Conservation (phyloP, 1,140 invertebrate genomes). For the Philotrypesis tridentata region DNA sequence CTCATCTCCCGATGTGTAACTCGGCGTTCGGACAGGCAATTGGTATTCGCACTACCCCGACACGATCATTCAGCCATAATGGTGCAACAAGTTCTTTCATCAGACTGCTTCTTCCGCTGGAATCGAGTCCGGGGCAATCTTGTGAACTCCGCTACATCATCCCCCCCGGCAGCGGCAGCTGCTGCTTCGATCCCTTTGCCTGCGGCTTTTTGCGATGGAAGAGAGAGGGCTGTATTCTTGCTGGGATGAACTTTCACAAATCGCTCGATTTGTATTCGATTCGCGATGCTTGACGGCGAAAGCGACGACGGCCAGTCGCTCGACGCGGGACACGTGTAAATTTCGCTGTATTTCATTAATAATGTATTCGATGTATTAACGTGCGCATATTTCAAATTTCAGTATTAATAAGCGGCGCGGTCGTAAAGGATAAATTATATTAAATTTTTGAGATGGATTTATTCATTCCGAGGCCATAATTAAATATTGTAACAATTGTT, state of each 20-base stretch:
- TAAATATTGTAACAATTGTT: too few relatives aligned
- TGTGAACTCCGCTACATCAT: not conserved
- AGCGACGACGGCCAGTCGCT: too few relatives aligned
- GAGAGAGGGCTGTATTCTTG: not conserved
- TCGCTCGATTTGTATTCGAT: conserved; percentile 36
- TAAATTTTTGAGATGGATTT: too few relatives aligned
- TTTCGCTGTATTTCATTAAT: too few relatives aligned
- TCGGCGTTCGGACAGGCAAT: too few relatives aligned
- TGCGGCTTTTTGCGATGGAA: not conserved
- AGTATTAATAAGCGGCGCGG: too few relatives aligned
- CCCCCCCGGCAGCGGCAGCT: not conserved
- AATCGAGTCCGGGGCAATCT: not conserved
- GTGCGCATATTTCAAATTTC: too few relatives aligned
- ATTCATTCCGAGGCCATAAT: too few relatives aligned
- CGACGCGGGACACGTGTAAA: too few relatives aligned
- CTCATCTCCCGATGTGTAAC: too few relatives aligned
- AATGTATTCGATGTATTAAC: too few relatives aligned
- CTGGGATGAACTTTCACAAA: not conserved
- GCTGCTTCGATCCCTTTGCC: not conserved
- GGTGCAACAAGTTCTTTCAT: conserved; percentile 46
- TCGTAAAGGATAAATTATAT: too few relatives aligned
- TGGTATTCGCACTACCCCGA: not conserved
- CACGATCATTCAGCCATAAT: conserved; percentile 30
- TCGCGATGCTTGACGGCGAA: conserved; percentile 2
- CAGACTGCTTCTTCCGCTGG: not conserved